These are phyloP conservation scores for Sepiola atlantica DNA, from an alignment of 2,888 invertebrate genomes.

Conservation along the genomic window DNA sequence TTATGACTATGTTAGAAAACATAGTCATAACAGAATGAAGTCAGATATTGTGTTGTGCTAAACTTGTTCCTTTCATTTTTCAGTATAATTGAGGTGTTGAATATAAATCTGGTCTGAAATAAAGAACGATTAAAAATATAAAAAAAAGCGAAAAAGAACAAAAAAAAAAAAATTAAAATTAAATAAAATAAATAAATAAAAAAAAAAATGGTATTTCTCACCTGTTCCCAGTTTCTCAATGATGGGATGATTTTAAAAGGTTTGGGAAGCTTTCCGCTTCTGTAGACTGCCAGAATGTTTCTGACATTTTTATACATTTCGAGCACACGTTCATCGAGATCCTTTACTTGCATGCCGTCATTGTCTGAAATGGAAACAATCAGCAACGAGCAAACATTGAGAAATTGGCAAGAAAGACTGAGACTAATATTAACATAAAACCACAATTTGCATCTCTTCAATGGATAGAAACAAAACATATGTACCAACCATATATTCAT, in stretches of 20 bases:
- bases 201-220: constrained; percentile 66
- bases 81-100: too few species aligned
- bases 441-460: too few species aligned
- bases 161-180: neutral
- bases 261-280: constrained; percentile 97
- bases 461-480: too few species aligned
- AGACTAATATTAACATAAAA: too few species aligned
- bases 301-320: constrained; percentile 93
- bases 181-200: neutral
- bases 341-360: constrained; percentile 82
- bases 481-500: too few species aligned
- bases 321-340: constrained; percentile 84
- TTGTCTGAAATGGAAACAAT: constrained; percentile 58
- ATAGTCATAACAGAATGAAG: too few species aligned
- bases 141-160: neutral
- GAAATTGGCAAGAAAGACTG: too few species aligned
- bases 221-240: constrained; percentile 94
- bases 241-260: constrained; percentile 97
- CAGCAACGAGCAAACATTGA: neutral
- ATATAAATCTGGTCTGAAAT: too few species aligned
- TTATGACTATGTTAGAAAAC: too few species aligned
- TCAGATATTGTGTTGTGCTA: too few species aligned
- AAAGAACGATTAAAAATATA: neutral
- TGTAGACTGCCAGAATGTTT: constrained; percentile 88
- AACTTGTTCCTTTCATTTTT: too few species aligned